Evolutionary conservation across 2,113 vertebrate species (phyloP).

Genomic region (Lycaon pictus): DNA sequence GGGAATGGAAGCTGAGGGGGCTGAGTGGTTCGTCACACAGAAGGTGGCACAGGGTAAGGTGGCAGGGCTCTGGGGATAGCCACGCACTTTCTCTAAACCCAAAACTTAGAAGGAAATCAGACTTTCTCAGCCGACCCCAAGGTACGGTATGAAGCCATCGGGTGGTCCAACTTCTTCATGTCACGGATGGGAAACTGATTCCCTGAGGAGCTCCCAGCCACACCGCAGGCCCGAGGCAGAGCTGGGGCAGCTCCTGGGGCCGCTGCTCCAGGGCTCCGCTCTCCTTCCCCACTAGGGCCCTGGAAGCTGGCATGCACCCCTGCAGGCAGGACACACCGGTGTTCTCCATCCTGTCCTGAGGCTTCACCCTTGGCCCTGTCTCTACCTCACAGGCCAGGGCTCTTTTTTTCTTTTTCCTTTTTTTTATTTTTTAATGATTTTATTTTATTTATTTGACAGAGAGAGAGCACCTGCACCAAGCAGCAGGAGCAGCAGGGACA

Average conservation of each 20-base stretch:
- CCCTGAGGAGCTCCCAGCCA: background rate
- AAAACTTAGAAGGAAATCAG: background rate
- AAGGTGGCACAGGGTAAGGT: background rate
- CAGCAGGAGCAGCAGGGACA: too few species aligned
- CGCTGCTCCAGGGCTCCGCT: background rate
- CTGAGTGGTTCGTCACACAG: background rate
- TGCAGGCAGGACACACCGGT: background rate
- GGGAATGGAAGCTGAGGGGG: background rate
- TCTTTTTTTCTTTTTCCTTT: background rate
- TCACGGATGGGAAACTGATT: background rate
- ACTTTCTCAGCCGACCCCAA: background rate
- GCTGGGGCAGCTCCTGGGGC: background rate
- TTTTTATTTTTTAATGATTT: too few species aligned
- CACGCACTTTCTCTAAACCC: background rate
- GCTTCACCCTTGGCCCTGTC: too few species aligned
- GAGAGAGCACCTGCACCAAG: too few species aligned
- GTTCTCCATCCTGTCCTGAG: background rate
- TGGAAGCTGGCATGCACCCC: background rate
- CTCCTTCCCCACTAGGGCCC: background rate
- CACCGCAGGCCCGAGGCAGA: background rate
- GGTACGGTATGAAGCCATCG: background rate
- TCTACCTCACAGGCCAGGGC: background rate
- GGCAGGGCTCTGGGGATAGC: too few species aligned
- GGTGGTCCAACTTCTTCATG: background rate
- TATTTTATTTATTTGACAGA: too few species aligned